Conservation (phyloP, 1,140 invertebrate species). For the Anastrepha ludens region DNA sequence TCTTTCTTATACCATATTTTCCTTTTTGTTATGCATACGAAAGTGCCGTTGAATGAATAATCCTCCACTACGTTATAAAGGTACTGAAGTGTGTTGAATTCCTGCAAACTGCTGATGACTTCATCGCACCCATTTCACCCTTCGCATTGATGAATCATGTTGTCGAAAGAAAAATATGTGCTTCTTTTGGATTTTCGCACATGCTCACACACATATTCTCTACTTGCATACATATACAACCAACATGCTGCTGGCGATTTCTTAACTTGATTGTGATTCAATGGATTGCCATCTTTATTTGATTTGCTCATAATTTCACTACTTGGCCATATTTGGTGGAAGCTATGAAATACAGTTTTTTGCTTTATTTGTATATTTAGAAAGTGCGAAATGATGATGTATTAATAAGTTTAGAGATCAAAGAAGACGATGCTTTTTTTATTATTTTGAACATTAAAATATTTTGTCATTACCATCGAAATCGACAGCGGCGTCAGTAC, state of each 20-base stretch:
- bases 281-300: not conserved
- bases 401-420: not conserved
- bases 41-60: not conserved
- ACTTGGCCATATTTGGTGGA: not conserved
- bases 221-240: not conserved
- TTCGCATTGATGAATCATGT: constrained; percentile 20
- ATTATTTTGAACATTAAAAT: too few species aligned
- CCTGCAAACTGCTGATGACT: constrained; percentile 24
- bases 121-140: constrained; percentile 12
- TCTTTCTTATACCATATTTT: not conserved
- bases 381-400: not conserved
- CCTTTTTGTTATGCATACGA: not conserved
- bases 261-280: constrained; percentile 21
- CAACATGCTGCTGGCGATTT: not conserved
- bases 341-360: not conserved
- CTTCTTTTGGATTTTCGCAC: not conserved
- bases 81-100: constrained; percentile 1
- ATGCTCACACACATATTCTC: not conserved
- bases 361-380: constrained; percentile 12
- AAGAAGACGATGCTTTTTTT: too few species aligned
- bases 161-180: not conserved
- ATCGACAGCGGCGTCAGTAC: too few species aligned
- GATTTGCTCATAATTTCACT: constrained; percentile 7
- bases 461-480: too few species aligned
- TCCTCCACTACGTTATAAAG: not conserved